Evolutionary conservation across 2,113 vertebrate genomes (phyloP).

Genomic region (Cyanistes caeruleus): DNA sequence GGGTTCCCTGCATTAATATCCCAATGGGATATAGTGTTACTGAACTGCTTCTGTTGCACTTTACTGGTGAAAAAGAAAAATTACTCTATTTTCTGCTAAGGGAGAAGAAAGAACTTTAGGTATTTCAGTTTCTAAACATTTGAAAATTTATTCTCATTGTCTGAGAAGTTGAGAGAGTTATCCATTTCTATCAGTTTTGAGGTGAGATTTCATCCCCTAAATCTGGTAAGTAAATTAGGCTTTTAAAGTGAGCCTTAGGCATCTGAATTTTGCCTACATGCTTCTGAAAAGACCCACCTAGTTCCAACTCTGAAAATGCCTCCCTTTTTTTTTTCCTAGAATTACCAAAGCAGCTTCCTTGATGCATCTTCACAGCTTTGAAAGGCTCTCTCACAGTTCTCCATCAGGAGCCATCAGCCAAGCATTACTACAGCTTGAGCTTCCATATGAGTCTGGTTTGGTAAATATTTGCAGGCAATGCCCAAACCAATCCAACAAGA

Average conservation of each 20-base stretch:
- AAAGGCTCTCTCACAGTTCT: background rate
- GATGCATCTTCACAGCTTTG: background rate
- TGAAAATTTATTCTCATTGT: background rate
- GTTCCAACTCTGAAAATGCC: background rate
- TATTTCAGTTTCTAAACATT: background rate
- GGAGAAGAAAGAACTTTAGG: background rate
- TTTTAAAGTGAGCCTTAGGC: background rate
- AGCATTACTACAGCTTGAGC: background rate
- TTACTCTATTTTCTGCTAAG: background rate
- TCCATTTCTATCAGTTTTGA: background rate
- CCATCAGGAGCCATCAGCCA: background rate
- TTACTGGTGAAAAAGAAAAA: background rate
- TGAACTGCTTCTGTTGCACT: background rate
- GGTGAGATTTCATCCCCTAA: background rate
- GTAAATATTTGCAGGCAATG: background rate
- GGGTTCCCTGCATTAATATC: background rate
- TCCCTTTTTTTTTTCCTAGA: background rate
- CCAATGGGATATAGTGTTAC: background rate
- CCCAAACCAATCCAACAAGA: background rate
- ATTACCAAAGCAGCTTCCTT: background rate
- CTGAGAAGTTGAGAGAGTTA: background rate
- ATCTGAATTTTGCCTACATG: background rate
- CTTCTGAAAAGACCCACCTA: background rate
- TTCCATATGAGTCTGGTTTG: background rate
- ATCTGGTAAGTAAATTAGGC: background rate